These are phyloP conservation scores for Sorex maritimensis DNA, from an alignment of 2,797 vertebrate genomes.

Conservation along the genomic window DNA sequence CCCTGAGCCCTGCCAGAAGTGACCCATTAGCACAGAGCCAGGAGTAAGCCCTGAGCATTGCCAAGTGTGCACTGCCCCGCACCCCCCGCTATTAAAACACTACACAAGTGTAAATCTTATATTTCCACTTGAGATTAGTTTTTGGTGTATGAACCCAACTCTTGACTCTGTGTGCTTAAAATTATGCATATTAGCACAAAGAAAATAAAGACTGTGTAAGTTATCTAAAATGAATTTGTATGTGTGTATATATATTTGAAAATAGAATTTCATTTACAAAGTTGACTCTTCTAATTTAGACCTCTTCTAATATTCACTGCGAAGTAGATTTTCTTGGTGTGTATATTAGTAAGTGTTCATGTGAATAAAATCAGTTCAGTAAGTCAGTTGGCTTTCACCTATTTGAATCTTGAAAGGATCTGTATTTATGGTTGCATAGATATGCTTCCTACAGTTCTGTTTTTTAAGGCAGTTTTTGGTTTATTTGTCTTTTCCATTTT, in stretches of 20 bases:
- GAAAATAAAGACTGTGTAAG: not conserved
- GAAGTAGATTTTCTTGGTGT: not conserved
- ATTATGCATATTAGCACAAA: not conserved
- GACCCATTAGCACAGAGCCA: too few species aligned
- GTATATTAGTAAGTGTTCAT: not conserved
- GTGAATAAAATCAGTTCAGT: not conserved
- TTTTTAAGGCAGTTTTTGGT: too few species aligned
- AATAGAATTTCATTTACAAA: slow-evolving; percentile 10
- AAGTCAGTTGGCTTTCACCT: not conserved
- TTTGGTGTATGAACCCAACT: not conserved
- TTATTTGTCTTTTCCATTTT: too few species aligned
- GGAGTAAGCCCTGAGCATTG: too few species aligned
- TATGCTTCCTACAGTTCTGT: not conserved
- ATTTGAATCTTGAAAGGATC: not conserved
- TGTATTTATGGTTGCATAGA: not conserved
- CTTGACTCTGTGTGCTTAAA: not conserved
- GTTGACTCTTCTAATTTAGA: not conserved
- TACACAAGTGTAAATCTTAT: not conserved
- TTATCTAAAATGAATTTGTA: not conserved
- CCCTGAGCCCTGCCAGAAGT: too few species aligned
- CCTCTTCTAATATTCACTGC: not conserved
- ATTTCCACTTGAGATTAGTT: not conserved
- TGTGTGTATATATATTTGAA: not conserved
- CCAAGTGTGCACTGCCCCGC: too few species aligned
- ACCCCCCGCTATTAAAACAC: not conserved